Percentiles rank a stretch among this genome's conserved stretches.
These are phyloP conservation scores for Coptotermes formosanus DNA, from an alignment of 1,140 invertebrate species.

Conservation along the genomic window DNA sequence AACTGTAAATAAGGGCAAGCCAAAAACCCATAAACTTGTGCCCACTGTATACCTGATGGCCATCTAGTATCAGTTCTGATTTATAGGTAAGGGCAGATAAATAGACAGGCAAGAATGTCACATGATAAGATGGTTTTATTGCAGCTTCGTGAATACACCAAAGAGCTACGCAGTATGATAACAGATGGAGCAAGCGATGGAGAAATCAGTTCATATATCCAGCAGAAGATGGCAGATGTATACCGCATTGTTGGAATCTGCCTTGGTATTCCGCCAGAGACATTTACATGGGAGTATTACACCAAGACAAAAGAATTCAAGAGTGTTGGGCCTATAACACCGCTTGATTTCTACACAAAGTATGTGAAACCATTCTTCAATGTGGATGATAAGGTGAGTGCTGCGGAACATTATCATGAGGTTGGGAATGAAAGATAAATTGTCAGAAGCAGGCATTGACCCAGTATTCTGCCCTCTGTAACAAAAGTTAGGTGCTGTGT, in stretches of 20 bases:
- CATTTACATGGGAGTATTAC: constrained; percentile 84
- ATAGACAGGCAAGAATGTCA: no score
- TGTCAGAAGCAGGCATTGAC: no score
- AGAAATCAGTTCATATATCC: constrained; percentile 58
- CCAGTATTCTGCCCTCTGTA: no score
- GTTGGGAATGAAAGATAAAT: no score
- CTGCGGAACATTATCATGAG: not conserved
- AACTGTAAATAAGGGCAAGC: no score
- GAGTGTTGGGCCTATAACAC: constrained; percentile 71
- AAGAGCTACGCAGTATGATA: constrained; percentile 64
- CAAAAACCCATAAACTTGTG: no score
- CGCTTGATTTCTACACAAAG: constrained; percentile 77
- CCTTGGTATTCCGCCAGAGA: constrained; percentile 75
- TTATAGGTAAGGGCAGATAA: no score
- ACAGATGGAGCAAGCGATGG: constrained; percentile 54
- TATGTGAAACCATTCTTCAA: constrained; percentile 78
- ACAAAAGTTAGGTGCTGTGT: no score
- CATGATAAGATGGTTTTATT: constrained; percentile 36
- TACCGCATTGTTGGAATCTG: constrained; percentile 82
- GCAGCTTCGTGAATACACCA: constrained; percentile 78
- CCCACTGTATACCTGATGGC: no score
- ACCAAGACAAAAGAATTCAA: constrained; percentile 80
- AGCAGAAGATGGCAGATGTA: constrained; percentile 70
- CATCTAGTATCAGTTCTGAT: no score
- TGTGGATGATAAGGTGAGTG: constrained; percentile 76